These are phyloP conservation scores for Hydriomena furcata DNA, from an alignment of 2,888 invertebrate species.

Conservation along the genomic window DNA sequence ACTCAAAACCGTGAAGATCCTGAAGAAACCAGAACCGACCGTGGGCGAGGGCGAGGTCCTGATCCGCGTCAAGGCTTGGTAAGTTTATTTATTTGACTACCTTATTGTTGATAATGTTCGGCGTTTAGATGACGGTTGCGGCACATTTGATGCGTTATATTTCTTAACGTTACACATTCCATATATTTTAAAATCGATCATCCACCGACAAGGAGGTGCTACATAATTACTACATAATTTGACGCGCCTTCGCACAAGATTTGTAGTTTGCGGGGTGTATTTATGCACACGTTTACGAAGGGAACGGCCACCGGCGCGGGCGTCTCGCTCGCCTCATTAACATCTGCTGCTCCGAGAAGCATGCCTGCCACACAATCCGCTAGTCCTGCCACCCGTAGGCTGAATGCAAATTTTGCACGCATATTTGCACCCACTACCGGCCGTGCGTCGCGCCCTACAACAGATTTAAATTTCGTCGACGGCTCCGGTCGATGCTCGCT, in stretches of 20 bases:
- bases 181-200: too few relatives aligned
- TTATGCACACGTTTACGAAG: conserved; percentile 9
- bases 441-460: conserved; percentile 50
- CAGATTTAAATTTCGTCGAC: conserved; percentile 63
- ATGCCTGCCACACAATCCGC: conserved; percentile 35
- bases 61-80: conserved; percentile 94
- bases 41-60: conserved; percentile 89
- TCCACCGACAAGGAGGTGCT: neutral
- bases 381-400: conserved; percentile 19
- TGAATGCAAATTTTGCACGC: conserved; percentile 63
- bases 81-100: conserved; percentile 68
- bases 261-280: conserved; percentile 10
- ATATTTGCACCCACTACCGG: conserved; percentile 54
- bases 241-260: conserved; percentile 1
- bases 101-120: conserved; percentile 16
- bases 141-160: neutral
- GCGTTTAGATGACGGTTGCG: neutral
- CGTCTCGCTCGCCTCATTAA: conserved; percentile 61
- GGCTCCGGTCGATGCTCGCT: conserved; percentile 26
- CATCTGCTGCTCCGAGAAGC: conserved; percentile 64
- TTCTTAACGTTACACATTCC: neutral
- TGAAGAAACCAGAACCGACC: conserved; percentile 90
- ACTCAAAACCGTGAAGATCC: conserved; percentile 92
- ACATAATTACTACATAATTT: conserved; percentile 2
- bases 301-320: conserved; percentile 35